Percentiles rank a stretch among this genome's conserved stretches.
phyloP scores from a whole-genome alignment of 1,140 invertebrate genomes.

The Ectropis grisescens region DNA sequence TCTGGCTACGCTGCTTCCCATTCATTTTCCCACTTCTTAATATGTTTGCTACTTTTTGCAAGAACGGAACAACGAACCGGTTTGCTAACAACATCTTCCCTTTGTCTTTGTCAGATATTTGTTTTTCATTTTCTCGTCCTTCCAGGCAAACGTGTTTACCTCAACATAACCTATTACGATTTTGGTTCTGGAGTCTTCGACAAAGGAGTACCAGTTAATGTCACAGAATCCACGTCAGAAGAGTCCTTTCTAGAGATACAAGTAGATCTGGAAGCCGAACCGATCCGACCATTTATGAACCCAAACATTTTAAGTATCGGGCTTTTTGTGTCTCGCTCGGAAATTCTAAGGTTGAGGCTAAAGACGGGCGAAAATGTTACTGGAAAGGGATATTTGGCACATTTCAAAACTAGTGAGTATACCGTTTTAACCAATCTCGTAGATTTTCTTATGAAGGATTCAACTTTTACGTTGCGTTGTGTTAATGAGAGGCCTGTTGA shows the following conservation, averaged over 20 bases:
- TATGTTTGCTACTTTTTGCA: no score
- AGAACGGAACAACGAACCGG: no score
- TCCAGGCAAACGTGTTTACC: slow-evolving; percentile 73
- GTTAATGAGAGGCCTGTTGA: no score
- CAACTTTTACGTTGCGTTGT: no score
- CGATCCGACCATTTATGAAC: slow-evolving; percentile 68
- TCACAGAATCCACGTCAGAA: slow-evolving; percentile 26
- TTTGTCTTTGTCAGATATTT: slow-evolving; percentile 1
- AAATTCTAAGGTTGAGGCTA: slow-evolving; percentile 71
- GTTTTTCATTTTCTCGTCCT: no score
- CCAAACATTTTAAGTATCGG: slow-evolving; percentile 70
- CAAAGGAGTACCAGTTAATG: slow-evolving; percentile 40
- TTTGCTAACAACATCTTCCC: slow-evolving; percentile 2
- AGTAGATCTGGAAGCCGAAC: slow-evolving; percentile 55
- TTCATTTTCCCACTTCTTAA: no score
- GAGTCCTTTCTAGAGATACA: slow-evolving; percentile 71
- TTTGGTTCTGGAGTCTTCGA: slow-evolving; percentile 58
- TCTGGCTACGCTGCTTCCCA: no score
- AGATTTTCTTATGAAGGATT: not conserved
- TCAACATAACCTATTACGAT: slow-evolving; percentile 75
- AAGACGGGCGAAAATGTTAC: slow-evolving; percentile 70
- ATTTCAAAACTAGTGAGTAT: slow-evolving; percentile 73
- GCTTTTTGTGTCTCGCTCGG: slow-evolving; percentile 73
- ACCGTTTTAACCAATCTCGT: no score
- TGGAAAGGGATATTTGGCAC: slow-evolving; percentile 73